phyloP scores from a whole-genome alignment of 1,140 invertebrate species.

The Pogonomyrmex barbatus region DNA sequence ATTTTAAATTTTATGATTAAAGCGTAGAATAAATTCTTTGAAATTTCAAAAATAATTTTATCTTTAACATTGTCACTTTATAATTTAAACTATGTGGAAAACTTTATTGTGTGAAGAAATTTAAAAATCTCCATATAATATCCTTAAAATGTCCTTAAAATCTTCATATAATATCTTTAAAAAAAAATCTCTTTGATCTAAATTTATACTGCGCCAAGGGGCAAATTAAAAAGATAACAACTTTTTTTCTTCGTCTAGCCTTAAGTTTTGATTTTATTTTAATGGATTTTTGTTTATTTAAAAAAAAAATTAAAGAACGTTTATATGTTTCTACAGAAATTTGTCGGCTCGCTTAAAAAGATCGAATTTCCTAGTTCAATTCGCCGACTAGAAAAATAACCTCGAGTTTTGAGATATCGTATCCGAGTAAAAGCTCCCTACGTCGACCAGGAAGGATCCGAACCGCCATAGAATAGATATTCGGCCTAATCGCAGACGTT shows the following conservation, averaged over 20 bases:
- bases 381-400: not conserved
- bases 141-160: not conserved
- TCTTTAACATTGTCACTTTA: not conserved
- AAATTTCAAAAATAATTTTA: not conserved
- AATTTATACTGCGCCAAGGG: not conserved
- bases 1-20: not conserved
- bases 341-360: not conserved
- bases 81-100: not conserved
- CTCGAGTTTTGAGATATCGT: not conserved
- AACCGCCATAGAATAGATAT: slow-evolving; percentile 13
- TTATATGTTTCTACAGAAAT: not conserved
- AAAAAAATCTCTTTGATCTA: not conserved
- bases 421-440: not conserved
- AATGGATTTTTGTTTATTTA: not conserved
- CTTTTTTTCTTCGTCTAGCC: not conserved
- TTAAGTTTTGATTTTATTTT: not conserved
- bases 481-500: slow-evolving; percentile 8
- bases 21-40: not conserved
- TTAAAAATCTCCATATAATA: not conserved
- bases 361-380: not conserved
- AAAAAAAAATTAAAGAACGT: not conserved
- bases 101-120: not conserved
- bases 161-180: not conserved
- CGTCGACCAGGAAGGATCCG: not conserved
- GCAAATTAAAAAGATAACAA: not conserved